A percentile compares a stretch with the other conserved stretches of the same genome.
phyloP scores from a whole-genome alignment of 1,140 invertebrate genomes.

The Drosophila jambulina region DNA sequence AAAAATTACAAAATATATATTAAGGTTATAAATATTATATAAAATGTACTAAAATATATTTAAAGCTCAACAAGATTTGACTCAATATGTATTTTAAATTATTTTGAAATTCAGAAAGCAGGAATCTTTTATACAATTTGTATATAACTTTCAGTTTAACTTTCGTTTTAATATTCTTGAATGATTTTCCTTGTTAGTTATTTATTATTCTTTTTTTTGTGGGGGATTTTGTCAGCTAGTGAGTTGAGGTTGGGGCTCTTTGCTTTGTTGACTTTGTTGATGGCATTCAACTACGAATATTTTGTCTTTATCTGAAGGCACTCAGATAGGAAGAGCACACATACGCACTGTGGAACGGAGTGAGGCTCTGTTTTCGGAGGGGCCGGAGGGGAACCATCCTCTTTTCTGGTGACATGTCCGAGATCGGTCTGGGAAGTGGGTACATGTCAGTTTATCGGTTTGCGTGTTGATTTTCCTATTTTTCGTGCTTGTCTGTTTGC shows the following conservation, averaged over 20 bases:
- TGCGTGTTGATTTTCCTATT: conserved; percentile 11
- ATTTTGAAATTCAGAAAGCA: neutral
- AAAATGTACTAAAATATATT: neutral
- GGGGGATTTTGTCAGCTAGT: neutral
- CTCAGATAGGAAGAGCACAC: conserved; percentile 12
- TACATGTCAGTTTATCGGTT: conserved; percentile 18
- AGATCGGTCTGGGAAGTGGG: conserved; percentile 9
- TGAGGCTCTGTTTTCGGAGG: neutral
- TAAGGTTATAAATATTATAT: no score
- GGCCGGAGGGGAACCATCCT: neutral
- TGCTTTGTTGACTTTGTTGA: conserved; percentile 2
- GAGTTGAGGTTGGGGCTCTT: neutral
- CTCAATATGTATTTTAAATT: neutral
- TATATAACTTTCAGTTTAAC: neutral
- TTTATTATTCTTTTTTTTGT: neutral
- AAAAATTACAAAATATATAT: no score
- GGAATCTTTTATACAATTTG: neutral
- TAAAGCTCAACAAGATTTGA: neutral
- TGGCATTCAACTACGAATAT: conserved; percentile 14
- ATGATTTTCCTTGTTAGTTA: neutral
- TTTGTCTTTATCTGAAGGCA: conserved; percentile 23
- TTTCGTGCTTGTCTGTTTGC: conserved; percentile 7
- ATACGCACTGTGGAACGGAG: conserved; percentile 9
- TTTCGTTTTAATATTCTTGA: neutral
- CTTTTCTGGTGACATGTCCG: conserved; percentile 22